These are phyloP conservation scores for Pseudotriccus pelzelni DNA, from an alignment of 2,797 vertebrate genomes.

Conservation along the genomic window DNA sequence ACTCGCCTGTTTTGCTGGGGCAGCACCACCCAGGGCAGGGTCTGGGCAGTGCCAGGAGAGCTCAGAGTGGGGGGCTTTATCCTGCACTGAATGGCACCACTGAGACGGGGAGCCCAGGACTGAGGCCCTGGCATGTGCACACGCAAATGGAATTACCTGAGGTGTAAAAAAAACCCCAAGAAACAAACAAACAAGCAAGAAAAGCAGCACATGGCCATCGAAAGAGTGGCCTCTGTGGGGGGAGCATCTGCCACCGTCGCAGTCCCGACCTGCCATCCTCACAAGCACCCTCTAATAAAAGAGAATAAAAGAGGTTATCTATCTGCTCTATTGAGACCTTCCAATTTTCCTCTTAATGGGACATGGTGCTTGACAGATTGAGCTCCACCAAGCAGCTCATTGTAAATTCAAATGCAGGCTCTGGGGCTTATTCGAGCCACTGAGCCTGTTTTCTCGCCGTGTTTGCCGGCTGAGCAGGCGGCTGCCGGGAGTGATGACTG, in stretches of 20 bases:
- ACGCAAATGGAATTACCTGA: not conserved
- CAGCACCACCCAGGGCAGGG: not conserved
- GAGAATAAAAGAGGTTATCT: not conserved
- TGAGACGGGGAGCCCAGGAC: rapidly evolving
- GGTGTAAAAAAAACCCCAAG: not conserved
- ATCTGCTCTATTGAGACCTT: conserved; percentile 20
- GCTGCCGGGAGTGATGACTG: not conserved
- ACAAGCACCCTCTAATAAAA: not conserved
- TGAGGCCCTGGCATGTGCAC: not conserved
- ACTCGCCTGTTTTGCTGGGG: not conserved
- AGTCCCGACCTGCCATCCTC: not conserved
- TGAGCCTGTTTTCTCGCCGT: not conserved
- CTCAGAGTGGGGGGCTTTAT: not conserved
- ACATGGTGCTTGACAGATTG: conserved; percentile 35
- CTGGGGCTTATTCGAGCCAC: conserved; percentile 1
- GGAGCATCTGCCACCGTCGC: rapidly evolving
- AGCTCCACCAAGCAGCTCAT: conserved; percentile 24
- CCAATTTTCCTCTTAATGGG: conserved; percentile 33
- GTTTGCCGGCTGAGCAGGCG: conserved; percentile 7
- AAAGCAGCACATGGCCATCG: rapidly evolving
- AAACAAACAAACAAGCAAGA: not conserved
- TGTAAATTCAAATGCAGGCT: conserved; percentile 32
- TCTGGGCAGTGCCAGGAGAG: not conserved
- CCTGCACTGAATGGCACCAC: rapidly evolving
- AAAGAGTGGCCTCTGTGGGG: not conserved